phyloP scores from a whole-genome alignment of 2,113 vertebrate genomes.

The Gracilinanus agilis region DNA sequence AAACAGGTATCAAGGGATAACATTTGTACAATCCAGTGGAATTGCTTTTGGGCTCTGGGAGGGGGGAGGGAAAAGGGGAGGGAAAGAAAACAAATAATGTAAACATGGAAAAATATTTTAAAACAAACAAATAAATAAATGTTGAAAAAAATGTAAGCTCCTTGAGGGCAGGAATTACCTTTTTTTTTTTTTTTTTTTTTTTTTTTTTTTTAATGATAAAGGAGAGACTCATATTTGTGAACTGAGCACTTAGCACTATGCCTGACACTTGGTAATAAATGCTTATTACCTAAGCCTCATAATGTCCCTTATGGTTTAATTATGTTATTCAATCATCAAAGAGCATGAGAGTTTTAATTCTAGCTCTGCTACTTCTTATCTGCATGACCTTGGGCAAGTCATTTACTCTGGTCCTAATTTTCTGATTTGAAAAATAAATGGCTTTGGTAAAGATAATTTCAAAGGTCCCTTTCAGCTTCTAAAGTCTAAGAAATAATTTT shows the following conservation, averaged over 20 bases:
- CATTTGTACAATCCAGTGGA: no score
- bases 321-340: background rate
- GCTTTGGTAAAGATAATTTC: background rate
- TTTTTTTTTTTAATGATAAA: background rate
- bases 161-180: background rate
- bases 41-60: no score
- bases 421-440: background rate
- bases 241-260: background rate
- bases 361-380: background rate
- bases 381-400: background rate
- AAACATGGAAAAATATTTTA: no score
- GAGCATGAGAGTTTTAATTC: background rate
- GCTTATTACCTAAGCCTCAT: background rate
- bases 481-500: conserved; percentile 18
- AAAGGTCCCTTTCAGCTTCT: background rate
- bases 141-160: background rate
- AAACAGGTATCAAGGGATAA: no score
- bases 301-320: background rate
- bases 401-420: background rate
- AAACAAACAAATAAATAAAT: no score
- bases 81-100: no score
- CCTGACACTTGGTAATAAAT: background rate
- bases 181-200: background rate
- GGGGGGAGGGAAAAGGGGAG: no score
- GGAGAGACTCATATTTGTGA: background rate